Evolutionary conservation across 2,113 vertebrate species (phyloP).

Genomic region (Nansenia antarctica): DNA sequence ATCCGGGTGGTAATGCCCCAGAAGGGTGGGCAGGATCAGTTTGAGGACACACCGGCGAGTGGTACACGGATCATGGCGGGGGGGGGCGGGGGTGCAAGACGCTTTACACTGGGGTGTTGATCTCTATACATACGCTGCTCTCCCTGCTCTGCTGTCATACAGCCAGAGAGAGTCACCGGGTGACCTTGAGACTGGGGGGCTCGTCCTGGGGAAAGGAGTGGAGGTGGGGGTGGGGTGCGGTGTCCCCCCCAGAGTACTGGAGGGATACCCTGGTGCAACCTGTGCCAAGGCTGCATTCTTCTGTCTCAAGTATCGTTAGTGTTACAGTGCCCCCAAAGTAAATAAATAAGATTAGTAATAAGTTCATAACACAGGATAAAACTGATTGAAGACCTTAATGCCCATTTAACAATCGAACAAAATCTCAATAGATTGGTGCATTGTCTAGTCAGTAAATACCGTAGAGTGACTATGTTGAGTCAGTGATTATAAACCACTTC

Average conservation of each 20-base stretch:
- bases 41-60: constrained; percentile 10
- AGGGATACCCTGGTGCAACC: not conserved
- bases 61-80: constrained; percentile 11
- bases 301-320: too few relatives aligned
- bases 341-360: too few relatives aligned
- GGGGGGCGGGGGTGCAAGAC: not conserved
- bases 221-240: not conserved
- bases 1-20: constrained; percentile 17
- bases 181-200: constrained; percentile 47
- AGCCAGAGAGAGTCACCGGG: constrained; percentile 37
- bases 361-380: too few relatives aligned
- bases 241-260: not conserved
- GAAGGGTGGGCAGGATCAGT: constrained; percentile 21
- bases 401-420: too few relatives aligned
- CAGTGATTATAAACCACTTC: too few relatives aligned
- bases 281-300: too few relatives aligned
- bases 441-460: too few relatives aligned
- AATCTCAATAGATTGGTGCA: too few relatives aligned
- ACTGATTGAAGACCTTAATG: too few relatives aligned
- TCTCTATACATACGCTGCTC: constrained; percentile 38
- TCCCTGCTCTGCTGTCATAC: constrained; percentile 38
- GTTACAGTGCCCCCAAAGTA: too few relatives aligned
- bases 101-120: constrained; percentile 52
- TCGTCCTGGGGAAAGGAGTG: not conserved
- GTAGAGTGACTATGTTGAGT: too few relatives aligned